Evolutionary conservation across 1,140 invertebrate species (phyloP).

Genomic region (Phortica variegata): DNA sequence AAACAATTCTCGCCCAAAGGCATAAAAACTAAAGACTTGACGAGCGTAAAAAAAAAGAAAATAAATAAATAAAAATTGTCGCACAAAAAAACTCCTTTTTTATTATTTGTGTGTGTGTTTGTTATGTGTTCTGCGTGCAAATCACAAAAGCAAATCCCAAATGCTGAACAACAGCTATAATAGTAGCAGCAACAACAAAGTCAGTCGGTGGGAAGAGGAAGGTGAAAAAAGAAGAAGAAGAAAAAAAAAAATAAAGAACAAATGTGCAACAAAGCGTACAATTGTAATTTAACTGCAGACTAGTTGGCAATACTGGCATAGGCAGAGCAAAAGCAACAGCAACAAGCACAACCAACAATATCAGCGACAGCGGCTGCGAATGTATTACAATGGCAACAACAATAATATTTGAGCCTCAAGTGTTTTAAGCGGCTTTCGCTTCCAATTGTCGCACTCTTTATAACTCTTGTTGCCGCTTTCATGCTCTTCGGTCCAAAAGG

Average conservation of each 20-base stretch:
- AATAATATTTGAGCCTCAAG: conserved; percentile 44
- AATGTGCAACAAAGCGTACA: conserved; percentile 49
- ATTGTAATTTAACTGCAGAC: conserved; percentile 55
- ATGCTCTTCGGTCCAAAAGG: conserved; percentile 1
- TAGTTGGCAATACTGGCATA: too few relatives aligned
- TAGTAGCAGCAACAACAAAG: neutral
- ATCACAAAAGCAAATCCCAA: conserved; percentile 17
- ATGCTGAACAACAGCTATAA: conserved; percentile 8
- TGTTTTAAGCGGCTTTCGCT: conserved; percentile 54
- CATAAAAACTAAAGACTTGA: neutral
- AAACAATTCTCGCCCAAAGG: conserved; percentile 8
- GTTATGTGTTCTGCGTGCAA: too few relatives aligned
- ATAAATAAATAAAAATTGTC: too few relatives aligned
- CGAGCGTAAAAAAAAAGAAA: too few relatives aligned
- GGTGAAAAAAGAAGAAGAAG: conserved; percentile 20
- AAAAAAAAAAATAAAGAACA: conserved; percentile 23
- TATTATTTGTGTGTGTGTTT: too few relatives aligned
- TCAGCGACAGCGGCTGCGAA: conserved; percentile 15
- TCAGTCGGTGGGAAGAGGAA: conserved; percentile 3
- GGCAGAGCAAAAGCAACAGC: too few relatives aligned
- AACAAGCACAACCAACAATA: conserved; percentile 16
- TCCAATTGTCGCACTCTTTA: conserved; percentile 52
- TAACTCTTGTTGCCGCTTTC: conserved; percentile 21
- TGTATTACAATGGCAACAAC: conserved; percentile 21
- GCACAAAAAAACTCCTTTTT: too few relatives aligned